Evolutionary conservation across 2,888 invertebrate genomes (phyloP).

Genomic region (Ochropacha duplaris): DNA sequence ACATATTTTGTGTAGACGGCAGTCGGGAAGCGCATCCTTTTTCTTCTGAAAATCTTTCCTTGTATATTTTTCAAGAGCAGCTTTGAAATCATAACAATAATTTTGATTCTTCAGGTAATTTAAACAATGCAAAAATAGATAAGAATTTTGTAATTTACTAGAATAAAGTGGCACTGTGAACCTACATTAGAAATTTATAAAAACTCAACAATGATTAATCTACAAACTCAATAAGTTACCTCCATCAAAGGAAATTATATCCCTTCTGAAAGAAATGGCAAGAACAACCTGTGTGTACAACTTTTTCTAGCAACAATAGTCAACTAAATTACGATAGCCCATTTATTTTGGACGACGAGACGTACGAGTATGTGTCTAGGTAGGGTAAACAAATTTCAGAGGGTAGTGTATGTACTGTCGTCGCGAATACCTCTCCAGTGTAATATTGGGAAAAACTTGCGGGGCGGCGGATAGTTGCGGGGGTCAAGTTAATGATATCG

Average conservation of each 20-base stretch:
- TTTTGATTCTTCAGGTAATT: conserved; percentile 9
- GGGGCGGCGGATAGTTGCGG: conserved; percentile 71
- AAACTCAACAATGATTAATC: too few species aligned
- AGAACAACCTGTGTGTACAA: not conserved
- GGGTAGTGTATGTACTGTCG: conserved; percentile 42
- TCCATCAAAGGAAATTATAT: too few species aligned
- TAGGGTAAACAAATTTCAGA: conserved; percentile 51
- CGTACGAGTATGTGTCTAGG: conserved; percentile 23
- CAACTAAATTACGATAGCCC: conserved; percentile 26
- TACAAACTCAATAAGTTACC: too few species aligned
- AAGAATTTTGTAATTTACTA: too few species aligned
- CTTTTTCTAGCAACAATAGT: not conserved
- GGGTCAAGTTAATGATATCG: conserved; percentile 82
- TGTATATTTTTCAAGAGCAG: conserved; percentile 30
- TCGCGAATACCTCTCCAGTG: conserved; percentile 66
- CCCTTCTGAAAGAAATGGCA: too few species aligned
- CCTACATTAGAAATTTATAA: too few species aligned
- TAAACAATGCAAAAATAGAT: too few species aligned
- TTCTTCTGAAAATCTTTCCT: conserved; percentile 51
- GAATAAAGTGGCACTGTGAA: too few species aligned
- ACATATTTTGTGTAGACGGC: conserved; percentile 65
- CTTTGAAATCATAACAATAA: conserved; percentile 21
- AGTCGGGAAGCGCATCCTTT: conserved; percentile 55
- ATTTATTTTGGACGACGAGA: conserved; percentile 30
- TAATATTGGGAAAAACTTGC: conserved; percentile 80